Base-by-base conservation (phyloP, 2,113 vertebrate species). In the Chaenogobius annularis region DNA sequence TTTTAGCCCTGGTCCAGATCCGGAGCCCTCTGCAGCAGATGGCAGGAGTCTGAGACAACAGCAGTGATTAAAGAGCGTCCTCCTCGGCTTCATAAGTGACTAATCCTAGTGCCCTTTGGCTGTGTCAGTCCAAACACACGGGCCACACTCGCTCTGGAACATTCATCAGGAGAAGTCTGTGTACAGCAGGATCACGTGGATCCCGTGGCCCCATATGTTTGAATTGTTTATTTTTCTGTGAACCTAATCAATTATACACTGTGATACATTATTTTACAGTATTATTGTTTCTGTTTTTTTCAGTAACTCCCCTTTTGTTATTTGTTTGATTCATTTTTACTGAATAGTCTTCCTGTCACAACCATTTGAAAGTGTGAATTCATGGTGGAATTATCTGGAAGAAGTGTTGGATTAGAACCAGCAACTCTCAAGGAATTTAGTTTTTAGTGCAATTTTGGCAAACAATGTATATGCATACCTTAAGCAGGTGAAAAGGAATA, bases 51-150 rank as follows among this genome's bases (percentile, higher is more conserved):
- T 72, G 35, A 79, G 74, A 71, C 73, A 73, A 81, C 77, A 35
- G 50, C 71, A 74, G 79, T 78, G 82, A 89, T 88, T 81, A 89
- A 87, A 78, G 83, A 82, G 75, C 77, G 17, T 70, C 66, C 31
- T 74, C 59, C 13, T 19, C 76, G 72, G 77, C 77, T 87, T 86
- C 89, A 83, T 84, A 88, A 80, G 79, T 26, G 46, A 74, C 74
- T 78, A 88, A 88, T 87, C 80, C 80, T 44, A 1, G 54, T 89
- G 88, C 74, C 87, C 88, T 89, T 89, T 87, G 43, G 64, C 13
- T 77, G 80, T 90, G 87, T 83, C 85, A 81, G 83, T 81, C 69
- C 48, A 79, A 84, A 86, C 78, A 67, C 84, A 86, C 85, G 89
- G 87, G 75, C 68, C 37, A 73, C 46, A 20, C 40, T 43, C 6